phyloP scores from a whole-genome alignment of 2,888 invertebrate genomes.

The Thereva unica region DNA sequence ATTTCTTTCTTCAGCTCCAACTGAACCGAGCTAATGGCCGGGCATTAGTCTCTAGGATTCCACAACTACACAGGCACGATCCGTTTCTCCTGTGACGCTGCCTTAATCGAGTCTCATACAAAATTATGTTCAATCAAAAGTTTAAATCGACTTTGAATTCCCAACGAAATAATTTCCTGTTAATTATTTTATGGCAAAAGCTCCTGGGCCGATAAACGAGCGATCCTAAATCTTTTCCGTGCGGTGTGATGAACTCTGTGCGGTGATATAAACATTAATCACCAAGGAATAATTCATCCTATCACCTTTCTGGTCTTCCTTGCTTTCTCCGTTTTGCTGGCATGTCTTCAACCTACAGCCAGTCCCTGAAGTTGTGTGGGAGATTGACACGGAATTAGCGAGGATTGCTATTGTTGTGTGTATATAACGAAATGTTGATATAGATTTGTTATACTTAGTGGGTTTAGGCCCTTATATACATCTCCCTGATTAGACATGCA shows the following conservation, averaged over 20 bases:
- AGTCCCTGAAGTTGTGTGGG: too few species aligned
- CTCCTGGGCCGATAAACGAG: constrained; percentile 41
- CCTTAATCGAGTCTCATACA: constrained; percentile 16
- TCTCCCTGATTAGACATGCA: too few species aligned
- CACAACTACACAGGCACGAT: neutral
- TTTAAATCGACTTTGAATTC: constrained; percentile 45
- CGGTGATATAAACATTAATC: constrained; percentile 59
- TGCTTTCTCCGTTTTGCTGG: neutral
- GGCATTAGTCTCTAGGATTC: too few species aligned
- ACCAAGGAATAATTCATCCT: constrained; percentile 51
- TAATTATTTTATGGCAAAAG: constrained; percentile 58
- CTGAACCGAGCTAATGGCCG: too few species aligned
- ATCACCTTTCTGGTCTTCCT: constrained; percentile 25
- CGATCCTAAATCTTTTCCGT: constrained; percentile 46
- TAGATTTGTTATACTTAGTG: too few species aligned
- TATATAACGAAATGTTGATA: too few species aligned
- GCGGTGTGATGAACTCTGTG: constrained; percentile 57
- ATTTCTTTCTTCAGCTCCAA: neutral
- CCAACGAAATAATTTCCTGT: constrained; percentile 57
- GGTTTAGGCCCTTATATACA: too few species aligned
- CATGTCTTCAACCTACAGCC: neutral
- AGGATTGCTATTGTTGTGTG: too few species aligned
- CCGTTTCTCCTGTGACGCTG: neutral
- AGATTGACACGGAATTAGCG: too few species aligned
- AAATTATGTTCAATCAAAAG: constrained; percentile 33